Evolutionary conservation across 2,113 vertebrate species (phyloP), one percentile per base, ranked within the genome.

Genomic region (Nematolebias whitei): DNA sequence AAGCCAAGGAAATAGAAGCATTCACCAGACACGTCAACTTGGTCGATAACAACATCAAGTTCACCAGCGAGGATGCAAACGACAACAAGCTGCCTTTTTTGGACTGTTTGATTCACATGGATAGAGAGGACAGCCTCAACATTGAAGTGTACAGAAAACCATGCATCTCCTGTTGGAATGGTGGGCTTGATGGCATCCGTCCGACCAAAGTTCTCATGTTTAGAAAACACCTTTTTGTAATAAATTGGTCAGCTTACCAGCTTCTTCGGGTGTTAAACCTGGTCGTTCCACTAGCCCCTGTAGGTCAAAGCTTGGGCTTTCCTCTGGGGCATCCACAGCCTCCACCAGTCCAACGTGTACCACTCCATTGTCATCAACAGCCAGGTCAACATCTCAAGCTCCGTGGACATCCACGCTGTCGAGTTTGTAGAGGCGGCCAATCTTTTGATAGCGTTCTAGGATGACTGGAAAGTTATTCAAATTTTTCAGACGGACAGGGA

Each of bases 181-280:
- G 52, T 39, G 22, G 64, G 68, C 9, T 54, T 60, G 2, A 78
- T 32, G 5, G 12, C 40, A 1, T 47, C 54, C 1, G 56, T 78
- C 7, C 26, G 1, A 35, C 69, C 50, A 15, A 80, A 80, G 19
- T 76, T 68, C 24, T 80, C 72, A n/a, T 68, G 57, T 2, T 40
- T 35, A 5, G 68, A 43, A 55, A 81, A 76, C 7, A 79, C 52
- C 0, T 67, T 43, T 43, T 12, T 35, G 41, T 1, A 63, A 3
- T 8, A 75, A 13, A 15, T 2, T 24, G 0, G 14, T 18, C 57
- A 57, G 23, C 38, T 44, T 18, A 5, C 13, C 1, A n/a, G 64
- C 43, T 38, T 75, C n/a, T 0, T 12, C 35, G 15, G 29, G 4
- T 1, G 55, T 74, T 4, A 43, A 24, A 24, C 1, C 22, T 24